Evolutionary conservation across 64 coral and sea anemone genomes (phyloP).

Genomic region (Stichodactyla mertensii): DNA sequence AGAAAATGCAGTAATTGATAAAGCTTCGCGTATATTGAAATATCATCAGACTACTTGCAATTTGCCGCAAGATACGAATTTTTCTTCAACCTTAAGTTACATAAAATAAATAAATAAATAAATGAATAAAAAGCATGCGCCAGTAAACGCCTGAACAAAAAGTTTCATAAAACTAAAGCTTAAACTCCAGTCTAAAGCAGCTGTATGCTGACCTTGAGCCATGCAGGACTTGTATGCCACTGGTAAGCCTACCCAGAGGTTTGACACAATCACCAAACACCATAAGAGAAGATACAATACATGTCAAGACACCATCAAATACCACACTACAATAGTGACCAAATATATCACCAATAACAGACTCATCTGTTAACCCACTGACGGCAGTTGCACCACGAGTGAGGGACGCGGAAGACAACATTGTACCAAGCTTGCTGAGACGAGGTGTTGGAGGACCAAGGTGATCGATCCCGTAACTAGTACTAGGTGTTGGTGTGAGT

Average conservation of each 20-base stretch:
- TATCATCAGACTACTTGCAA: too few relatives aligned
- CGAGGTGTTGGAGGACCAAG: conserved; percentile 39
- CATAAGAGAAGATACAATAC: conserved; percentile 65
- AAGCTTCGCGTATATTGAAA: too few relatives aligned
- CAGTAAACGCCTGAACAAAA: too few relatives aligned
- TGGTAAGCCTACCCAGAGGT: conserved; percentile 63
- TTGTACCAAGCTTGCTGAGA: conserved; percentile 65
- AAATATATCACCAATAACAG: conserved; percentile 95
- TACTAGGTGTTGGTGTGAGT: conserved; percentile 56
- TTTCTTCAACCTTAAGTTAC: too few relatives aligned
- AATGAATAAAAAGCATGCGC: too few relatives aligned
- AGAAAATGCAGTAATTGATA: too few relatives aligned
- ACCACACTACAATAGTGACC: conserved; percentile 92
- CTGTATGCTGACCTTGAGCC: neutral
- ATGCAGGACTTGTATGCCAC: conserved; percentile 55
- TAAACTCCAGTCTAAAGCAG: too few relatives aligned
- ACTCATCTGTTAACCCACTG: conserved; percentile 94
- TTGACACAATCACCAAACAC: conserved; percentile 85
- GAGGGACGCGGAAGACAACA: conserved; percentile 52
- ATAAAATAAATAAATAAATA: too few relatives aligned
- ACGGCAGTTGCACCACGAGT: conserved; percentile 69
- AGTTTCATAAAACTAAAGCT: too few relatives aligned
- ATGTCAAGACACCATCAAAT: conserved; percentile 72
- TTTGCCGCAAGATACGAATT: too few relatives aligned
- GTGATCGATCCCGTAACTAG: conserved; percentile 43